phyloP scores from a whole-genome alignment of 2,797 vertebrate species.

The Clarias platycephalus region DNA sequence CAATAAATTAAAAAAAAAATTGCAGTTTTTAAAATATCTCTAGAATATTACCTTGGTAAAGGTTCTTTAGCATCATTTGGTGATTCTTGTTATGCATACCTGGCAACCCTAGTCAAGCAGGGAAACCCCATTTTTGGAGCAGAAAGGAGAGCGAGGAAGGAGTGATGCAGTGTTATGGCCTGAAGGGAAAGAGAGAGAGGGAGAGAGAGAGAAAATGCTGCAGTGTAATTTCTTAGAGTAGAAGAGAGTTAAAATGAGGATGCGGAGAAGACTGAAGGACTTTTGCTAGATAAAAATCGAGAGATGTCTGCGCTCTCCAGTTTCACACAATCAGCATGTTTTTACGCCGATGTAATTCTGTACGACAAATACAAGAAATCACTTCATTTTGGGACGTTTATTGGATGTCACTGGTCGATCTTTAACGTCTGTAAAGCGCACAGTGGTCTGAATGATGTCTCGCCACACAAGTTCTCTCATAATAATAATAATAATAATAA shows the following conservation, averaged over 20 bases:
- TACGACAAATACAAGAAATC: too few relatives aligned
- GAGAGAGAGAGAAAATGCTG: constrained; percentile 29
- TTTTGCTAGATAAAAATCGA: neutral
- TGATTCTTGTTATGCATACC: neutral
- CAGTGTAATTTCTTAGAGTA: constrained; percentile 13
- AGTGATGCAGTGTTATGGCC: constrained; percentile 37
- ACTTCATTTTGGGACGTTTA: too few relatives aligned
- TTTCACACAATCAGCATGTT: neutral
- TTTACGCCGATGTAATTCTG: neutral
- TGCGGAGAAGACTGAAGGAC: neutral
- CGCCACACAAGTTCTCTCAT: neutral
- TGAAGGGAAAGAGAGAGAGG: constrained; percentile 19
- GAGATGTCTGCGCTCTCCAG: neutral
- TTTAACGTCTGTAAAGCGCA: neutral
- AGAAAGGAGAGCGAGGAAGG: constrained; percentile 15
- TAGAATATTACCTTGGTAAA: neutral
- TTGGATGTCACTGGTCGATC: neutral
- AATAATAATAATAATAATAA: neutral
- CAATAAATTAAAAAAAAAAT: neutral
- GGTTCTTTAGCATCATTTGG: neutral
- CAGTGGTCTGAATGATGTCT: neutral
- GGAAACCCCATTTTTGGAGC: constrained; percentile 43
- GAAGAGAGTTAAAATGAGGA: constrained; percentile 1
- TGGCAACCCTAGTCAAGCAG: constrained; percentile 20
- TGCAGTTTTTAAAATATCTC: neutral